Conservation (phyloP, 2,113 vertebrate genomes). For the Zosterops hypoxanthus region DNA sequence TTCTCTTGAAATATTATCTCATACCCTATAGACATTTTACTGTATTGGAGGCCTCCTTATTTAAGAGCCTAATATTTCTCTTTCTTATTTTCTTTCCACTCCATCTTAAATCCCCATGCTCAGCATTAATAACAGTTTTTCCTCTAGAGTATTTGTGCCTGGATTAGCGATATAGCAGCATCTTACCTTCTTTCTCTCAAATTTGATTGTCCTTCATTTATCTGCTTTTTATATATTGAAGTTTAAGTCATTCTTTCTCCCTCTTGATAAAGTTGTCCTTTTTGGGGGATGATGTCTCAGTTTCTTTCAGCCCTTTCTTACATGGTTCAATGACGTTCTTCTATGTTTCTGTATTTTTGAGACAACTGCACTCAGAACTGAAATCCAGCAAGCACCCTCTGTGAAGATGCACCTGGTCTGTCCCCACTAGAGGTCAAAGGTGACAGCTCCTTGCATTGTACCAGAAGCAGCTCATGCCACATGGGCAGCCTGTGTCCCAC, state of each 20-base stretch:
- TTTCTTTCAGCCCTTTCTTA: neutral
- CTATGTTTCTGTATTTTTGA: neutral
- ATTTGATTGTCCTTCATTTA: neutral
- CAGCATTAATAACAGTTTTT: neutral
- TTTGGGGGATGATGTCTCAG: neutral
- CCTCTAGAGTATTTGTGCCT: neutral
- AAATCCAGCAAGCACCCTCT: neutral
- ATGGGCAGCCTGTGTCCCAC: fast-evolving
- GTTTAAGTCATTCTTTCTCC: neutral
- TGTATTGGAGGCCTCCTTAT: neutral
- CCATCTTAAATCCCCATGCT: neutral
- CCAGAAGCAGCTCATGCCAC: fast-evolving
- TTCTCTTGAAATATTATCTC: neutral
- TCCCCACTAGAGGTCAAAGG: neutral
- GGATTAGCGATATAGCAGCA: neutral
- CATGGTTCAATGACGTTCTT: fast-evolving
- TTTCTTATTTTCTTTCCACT: neutral
- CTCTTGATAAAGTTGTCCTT: neutral
- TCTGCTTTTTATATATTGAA: neutral
- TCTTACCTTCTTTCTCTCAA: neutral
- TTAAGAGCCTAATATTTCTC: neutral
- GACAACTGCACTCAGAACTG: neutral
- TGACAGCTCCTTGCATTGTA: neutral
- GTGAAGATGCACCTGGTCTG: neutral
- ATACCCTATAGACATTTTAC: neutral